These are phyloP conservation scores for Asarcornis scutulata DNA, from an alignment of 2,113 vertebrate genomes.

Conservation along the genomic window DNA sequence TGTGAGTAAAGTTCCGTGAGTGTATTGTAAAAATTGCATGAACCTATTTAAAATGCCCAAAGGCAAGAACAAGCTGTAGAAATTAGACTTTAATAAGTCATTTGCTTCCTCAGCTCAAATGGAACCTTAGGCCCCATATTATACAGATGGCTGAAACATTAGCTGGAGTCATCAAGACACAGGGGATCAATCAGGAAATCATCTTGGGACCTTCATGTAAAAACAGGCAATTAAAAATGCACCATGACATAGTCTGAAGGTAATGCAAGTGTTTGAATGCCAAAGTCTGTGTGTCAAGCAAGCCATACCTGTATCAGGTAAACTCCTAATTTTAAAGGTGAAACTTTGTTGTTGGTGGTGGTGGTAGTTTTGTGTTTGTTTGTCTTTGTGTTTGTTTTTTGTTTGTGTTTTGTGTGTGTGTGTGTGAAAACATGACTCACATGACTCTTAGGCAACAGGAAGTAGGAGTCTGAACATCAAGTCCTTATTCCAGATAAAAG, in stretches of 20 bases:
- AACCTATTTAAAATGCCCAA: constrained; percentile 71
- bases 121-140: constrained; percentile 40
- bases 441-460: accelerated
- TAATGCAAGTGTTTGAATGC: not conserved
- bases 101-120: constrained; percentile 65
- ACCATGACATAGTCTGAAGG: not conserved
- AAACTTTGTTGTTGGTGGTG: too few species aligned
- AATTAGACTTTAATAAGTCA: constrained; percentile 69
- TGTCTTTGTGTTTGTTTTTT: too few species aligned
- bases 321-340: not conserved
- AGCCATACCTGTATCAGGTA: not conserved
- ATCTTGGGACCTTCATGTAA: not conserved
- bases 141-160: constrained; percentile 38
- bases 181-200: constrained; percentile 20
- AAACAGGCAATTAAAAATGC: constrained; percentile 30
- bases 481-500: not conserved
- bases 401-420: too few species aligned
- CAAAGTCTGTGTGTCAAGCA: not conserved
- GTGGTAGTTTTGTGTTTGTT: too few species aligned
- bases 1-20: constrained; percentile 55
- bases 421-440: not conserved
- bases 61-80: constrained; percentile 60
- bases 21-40: constrained; percentile 64
- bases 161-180: constrained; percentile 30
- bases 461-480: not conserved